Base-by-base conservation (phyloP, 2,113 vertebrate species). In the Setophaga coronata region DNA sequence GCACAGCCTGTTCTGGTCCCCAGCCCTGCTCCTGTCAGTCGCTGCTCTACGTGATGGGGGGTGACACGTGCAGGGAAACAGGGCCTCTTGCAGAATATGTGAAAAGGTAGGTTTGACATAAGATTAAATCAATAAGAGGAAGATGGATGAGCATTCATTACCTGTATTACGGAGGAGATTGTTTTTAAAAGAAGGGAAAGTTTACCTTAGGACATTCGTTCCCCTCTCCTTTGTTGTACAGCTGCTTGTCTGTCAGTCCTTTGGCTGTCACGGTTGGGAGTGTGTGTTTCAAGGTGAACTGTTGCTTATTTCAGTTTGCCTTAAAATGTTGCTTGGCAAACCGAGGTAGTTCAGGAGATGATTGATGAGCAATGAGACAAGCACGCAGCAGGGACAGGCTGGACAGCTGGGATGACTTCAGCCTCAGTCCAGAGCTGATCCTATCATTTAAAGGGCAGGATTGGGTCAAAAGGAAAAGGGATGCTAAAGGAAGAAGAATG, bases 371-470 rank as follows among this genome's bases (percentile, higher is more conserved):
- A 89, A 91, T 69, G 91, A 96, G 91, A 87, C 62, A 95, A 93
- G 64, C 91, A 89, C 1, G 14, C 67, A 78, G 82, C 82, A 78
- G 82, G 58, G 86, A 88, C 76, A 94, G 82, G 85, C 90, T 87
- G 96, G 91, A 96, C 91, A 96, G 92, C 88, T 82, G 86, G 65
- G 60, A 93, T 94, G 93, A 96, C 83, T 96, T 97, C 95, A 97
- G 93, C 72, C 65, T 92, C 64, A 51, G 83, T n/a, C 64, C 80
- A 93, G 91, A 78, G 87, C 56, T 67, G 82, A 94, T 84, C 69
- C 72, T 73, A 87, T 90, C 86, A 69, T 89, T 93, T 89, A 92
- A 81, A 89, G 88, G 80, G 80, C 79, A 86, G 79, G 64, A 81
- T 11, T 84, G 89, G 89, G 89, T 93, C 23, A 7, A 78, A 84